Evolutionary conservation across 2,797 vertebrate genomes (phyloP), one percentile per base, ranked within the genome.

Genomic region (Catharus ustulatus): DNA sequence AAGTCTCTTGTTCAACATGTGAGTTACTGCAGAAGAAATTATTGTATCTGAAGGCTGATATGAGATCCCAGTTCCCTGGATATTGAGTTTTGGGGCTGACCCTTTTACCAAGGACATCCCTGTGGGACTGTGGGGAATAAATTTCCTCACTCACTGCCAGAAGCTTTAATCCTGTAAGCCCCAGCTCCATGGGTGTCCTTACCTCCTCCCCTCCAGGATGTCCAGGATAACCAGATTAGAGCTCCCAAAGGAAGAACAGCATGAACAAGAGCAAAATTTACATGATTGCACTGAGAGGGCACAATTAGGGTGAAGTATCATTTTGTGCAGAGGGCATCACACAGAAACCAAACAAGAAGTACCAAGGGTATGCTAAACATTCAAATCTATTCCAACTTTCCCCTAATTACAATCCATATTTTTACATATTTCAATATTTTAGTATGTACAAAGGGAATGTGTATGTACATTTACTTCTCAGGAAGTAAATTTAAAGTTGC

Each of bases 361-460:
- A 87, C 85, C 77, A 87, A 67, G 85, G 74, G 55, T 78, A 87
- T 3, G 5, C 72, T 95, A 96, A 93, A 46, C 91, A 94, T 96
- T 96, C 80, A 96, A 94, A 96, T 95, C 77, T 94, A 94, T 95
- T 96, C 95, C 89, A 79, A 76, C 59, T 93, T 81, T 30, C 38
- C 27, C 63, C 52, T 94, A 96, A 95, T 96, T 94, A 88, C 57
- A 71, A 79, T 51, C 79, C 92, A 90, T 96, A 95, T 82, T 92
- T 96, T 95, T 94, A 55, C 92, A 95, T 94, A 96, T 93, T 96
- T 96, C 83, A 93, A 95, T 94, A 96, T 97, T 96, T 94, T 84
- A 95, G 45, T 67, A 32, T 63, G 34, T 57, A 91, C 69, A 76
- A 74, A 81, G 48, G 76, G 69, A 86, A 79, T 32, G 45, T 79